Evolutionary conservation across 2,797 vertebrate genomes (phyloP), one percentile per base, ranked within the genome.

Genomic region (Otolemur crassicaudatus): DNA sequence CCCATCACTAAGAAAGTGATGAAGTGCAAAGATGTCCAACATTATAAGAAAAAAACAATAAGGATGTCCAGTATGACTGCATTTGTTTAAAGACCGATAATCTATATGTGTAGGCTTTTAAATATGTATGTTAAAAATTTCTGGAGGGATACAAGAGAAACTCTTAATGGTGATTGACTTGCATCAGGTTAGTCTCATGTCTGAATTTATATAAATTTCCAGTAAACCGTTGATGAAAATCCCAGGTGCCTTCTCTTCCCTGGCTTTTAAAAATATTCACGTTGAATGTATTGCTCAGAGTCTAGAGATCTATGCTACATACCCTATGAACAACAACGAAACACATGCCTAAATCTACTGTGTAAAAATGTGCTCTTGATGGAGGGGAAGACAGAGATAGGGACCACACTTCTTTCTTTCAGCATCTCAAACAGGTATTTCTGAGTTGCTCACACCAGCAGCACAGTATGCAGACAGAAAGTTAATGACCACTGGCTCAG

Each of bases 251-350:
- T 87, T 61, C 23, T 31, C 34, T 90, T 58, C 29, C 14, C 60
- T 90, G 56, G 69, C 5, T 94, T 94, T 95, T 82, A 94, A 92
- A 94, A 79, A 70, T 49, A 89, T 69, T 86, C n/a, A 60, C 17
- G 7, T 20, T 92, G 70, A 58, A 85, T 90, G 53, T 84, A 46
- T 4, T 91, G 37, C 83, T 81, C 69, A 75, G 46, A 69, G 11
- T 75, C 16, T 75, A 17, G 40, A 65, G 29, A 70, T 65, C n/a
- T 49, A 46, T 5, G 37, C 61, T 61, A 46, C 23, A 1, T 8
- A 84, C 23, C 17, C 3, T 56, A 92, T 73, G 46, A 67, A 84
- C 34, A 72, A 67, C 12, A 87, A 46, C 25, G n/a, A 92, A 79
- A 65, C 34, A 87, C 5, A 29, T 2, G n/a, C 58, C 61, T 34